Percentiles rank a stretch among this genome's conserved stretches.
Evolutionary conservation across 2,888 invertebrate genomes (phyloP).

Genomic region (Andrena dorsata): DNA sequence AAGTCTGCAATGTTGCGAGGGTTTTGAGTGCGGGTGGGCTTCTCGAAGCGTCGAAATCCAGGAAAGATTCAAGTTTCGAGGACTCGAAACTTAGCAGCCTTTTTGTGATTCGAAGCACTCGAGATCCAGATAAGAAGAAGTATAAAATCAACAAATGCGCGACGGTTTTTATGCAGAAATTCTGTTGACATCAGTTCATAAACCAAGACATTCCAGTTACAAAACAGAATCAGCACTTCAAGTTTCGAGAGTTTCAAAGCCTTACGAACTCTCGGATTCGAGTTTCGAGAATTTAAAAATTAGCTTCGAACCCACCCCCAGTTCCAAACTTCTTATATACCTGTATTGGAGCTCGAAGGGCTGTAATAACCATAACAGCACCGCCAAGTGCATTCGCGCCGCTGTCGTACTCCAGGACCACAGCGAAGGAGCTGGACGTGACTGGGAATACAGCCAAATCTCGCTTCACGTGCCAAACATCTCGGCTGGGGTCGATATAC

Average conservation of each 20-base stretch:
- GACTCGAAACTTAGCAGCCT: not conserved
- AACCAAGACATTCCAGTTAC: too few species aligned
- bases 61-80: too few species aligned
- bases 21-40: not conserved
- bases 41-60: too few species aligned
- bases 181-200: too few species aligned
- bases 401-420: slow-evolving; percentile 92
- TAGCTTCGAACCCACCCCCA: not conserved
- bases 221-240: too few species aligned
- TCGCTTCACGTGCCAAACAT: slow-evolving; percentile 91
- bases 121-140: too few species aligned
- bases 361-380: slow-evolving; percentile 91
- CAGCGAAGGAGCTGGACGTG: slow-evolving; percentile 93
- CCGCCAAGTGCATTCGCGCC: slow-evolving; percentile 93
- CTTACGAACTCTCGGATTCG: too few species aligned
- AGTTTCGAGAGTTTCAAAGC: too few species aligned
- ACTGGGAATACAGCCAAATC: slow-evolving; percentile 96
- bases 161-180: too few species aligned
- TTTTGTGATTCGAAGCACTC: too few species aligned
- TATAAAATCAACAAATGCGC: too few species aligned
- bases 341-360: slow-evolving; percentile 90
- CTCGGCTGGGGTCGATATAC: slow-evolving; percentile 86
- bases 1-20: not conserved
- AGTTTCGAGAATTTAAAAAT: too few species aligned
- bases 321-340: slow-evolving; percentile 70